Conservation (phyloP, 2,888 invertebrate species). For the Drosophila merina region DNA sequence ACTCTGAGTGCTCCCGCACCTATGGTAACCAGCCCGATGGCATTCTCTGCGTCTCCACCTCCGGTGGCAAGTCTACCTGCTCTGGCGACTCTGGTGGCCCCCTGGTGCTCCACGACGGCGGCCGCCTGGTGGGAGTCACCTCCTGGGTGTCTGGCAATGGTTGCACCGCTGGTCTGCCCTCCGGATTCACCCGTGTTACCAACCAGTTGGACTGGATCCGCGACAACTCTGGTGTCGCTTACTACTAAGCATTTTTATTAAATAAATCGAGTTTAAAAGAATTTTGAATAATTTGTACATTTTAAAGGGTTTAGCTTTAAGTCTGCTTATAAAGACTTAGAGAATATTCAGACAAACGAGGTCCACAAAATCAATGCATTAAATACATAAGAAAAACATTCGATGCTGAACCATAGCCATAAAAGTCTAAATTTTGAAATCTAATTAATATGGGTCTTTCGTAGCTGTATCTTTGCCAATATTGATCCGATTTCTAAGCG, state of each 20-base stretch:
- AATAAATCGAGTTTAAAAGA: conserved; percentile 11
- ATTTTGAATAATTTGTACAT: not conserved
- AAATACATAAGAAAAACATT: too few relatives aligned
- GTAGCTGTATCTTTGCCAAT: too few relatives aligned
- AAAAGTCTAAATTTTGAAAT: too few relatives aligned
- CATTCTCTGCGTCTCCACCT: conserved; percentile 39
- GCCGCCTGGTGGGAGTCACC: conserved; percentile 44
- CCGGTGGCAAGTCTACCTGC: conserved; percentile 41
- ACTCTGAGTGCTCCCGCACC: conserved; percentile 68
- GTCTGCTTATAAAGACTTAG: too few relatives aligned
- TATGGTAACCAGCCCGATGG: conserved; percentile 5
- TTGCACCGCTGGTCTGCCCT: conserved; percentile 37
- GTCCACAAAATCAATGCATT: too few relatives aligned
- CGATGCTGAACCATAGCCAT: too few relatives aligned
- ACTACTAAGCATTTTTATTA: conserved; percentile 26
- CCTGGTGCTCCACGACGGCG: conserved; percentile 40
- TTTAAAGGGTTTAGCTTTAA: too few relatives aligned
- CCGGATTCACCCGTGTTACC: conserved; percentile 53
- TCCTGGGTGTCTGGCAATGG: conserved; percentile 40
- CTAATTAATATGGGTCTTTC: too few relatives aligned
- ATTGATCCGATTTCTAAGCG: too few relatives aligned
- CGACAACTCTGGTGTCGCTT: conserved; percentile 38
- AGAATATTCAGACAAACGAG: too few relatives aligned
- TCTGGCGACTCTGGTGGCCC: conserved; percentile 58
- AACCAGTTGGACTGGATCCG: conserved; percentile 53